Evolutionary conservation across 1,140 invertebrate species (phyloP).

Genomic region (Pinna nobilis): DNA sequence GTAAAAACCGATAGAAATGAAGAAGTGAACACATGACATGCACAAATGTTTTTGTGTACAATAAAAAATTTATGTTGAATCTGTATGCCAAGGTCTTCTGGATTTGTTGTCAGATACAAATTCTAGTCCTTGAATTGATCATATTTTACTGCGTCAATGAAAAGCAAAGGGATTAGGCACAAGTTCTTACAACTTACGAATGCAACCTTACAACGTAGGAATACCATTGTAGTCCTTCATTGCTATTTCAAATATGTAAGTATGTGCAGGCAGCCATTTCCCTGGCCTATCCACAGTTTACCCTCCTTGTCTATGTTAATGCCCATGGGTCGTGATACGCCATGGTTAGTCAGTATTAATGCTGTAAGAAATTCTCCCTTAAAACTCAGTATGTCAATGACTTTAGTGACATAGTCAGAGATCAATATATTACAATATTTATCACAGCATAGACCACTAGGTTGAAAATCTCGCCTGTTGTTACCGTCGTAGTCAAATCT

Average conservation of each 20-base stretch:
- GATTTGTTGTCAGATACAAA: no score
- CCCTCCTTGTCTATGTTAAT: not conserved
- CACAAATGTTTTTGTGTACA: no score
- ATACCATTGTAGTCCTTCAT: no score
- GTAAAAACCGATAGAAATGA: no score
- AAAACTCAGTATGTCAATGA: not conserved
- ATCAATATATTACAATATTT: not conserved
- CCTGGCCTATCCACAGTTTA: slow-evolving; percentile 11
- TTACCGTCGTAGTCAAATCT: slow-evolving; percentile 10
- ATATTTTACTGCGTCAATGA: no score
- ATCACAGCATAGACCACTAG: slow-evolving; percentile 1
- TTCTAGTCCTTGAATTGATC: no score
- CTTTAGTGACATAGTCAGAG: not conserved
- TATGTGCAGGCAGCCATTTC: slow-evolving; percentile 4
- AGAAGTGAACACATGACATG: no score
- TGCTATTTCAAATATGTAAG: slow-evolving; percentile 3
- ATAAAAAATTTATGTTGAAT: no score
- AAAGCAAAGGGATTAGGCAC: no score
- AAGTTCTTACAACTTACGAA: no score
- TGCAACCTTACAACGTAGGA: no score
- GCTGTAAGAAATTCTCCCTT: not conserved
- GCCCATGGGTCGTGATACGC: slow-evolving; percentile 12
- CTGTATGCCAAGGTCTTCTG: no score
- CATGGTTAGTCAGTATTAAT: not conserved
- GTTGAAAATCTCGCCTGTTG: not conserved